Conservation (phyloP, 1,140 invertebrate species). For the Thalassaphorura encarpata region DNA sequence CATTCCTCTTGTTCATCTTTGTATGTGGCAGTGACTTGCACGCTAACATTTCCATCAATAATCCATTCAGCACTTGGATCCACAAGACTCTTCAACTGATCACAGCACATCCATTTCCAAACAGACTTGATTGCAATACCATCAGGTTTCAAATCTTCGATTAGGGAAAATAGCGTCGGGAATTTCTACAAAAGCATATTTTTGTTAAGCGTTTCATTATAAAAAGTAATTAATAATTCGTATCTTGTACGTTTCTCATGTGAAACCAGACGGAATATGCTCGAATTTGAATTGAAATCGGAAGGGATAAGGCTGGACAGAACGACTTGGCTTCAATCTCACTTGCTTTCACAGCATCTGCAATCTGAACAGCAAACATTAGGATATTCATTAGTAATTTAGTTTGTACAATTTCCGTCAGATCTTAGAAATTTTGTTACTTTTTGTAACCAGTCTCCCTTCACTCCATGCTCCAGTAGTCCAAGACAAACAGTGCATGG, state of each 20-base stretch:
- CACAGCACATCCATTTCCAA: constrained; percentile 50
- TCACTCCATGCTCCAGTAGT: constrained; percentile 46
- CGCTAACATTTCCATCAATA: constrained; percentile 43
- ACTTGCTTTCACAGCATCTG: constrained; percentile 33
- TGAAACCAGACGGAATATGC: constrained; percentile 41
- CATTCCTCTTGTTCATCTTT: constrained; percentile 46
- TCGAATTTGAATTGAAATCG: constrained; percentile 40
- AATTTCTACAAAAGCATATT: constrained; percentile 20
- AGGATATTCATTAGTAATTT: constrained; percentile 4
- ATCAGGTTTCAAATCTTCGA: constrained; percentile 32
- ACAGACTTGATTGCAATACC: constrained; percentile 49
- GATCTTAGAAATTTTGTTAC: constrained; percentile 2
- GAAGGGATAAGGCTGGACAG: constrained; percentile 42
- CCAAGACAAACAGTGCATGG: constrained; percentile 52
- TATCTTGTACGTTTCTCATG: constrained; percentile 33
- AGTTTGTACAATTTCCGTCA: neutral
- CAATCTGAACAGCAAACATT: constrained; percentile 36
- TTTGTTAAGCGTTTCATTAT: constrained; percentile 25
- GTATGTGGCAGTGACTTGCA: constrained; percentile 45
- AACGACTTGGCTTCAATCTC: constrained; percentile 43
- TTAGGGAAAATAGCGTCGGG: constrained; percentile 7
- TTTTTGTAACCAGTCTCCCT: constrained; percentile 38
- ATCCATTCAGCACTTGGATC: constrained; percentile 39
- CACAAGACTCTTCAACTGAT: constrained; percentile 39
- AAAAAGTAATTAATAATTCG: constrained; percentile 26